Base-by-base conservation (phyloP, 2,797 vertebrate species). In the Saxicola maurus region DNA sequence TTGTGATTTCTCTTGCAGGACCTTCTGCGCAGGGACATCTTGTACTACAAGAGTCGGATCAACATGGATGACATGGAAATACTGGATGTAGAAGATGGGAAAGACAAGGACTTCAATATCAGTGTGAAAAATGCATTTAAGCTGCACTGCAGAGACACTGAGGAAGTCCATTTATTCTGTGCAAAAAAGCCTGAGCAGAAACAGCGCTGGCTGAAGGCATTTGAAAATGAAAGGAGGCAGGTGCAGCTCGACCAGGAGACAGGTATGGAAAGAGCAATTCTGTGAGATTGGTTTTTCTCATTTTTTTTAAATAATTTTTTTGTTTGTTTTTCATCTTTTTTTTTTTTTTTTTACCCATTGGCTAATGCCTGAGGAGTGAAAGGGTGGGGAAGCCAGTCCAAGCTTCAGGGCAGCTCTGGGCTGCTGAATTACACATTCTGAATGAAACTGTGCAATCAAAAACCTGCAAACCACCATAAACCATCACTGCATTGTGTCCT, bases 1-100 rank as follows among this genome's bases (percentile, higher is more conserved):
- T 7, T 30, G 13, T 45, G 19, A 4, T 79, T n/a, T 95, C 68
- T 76, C 79, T 82, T 84, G 7, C 94, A 99, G 99, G 99, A 99
- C 94, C 98, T 99, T 52, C 95, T 99, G 82, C 98, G 98, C 31
- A 96, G 98, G 59, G 99, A 99, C 66, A 98, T 99, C 90, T 80
- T 99, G 53, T 99, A 99, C 96, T 99, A 99, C 76, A 99, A 99
- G 93, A 99, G 98, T n/a, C 97, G 98, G 19, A 92, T 99, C 95
- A 98, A 98, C 95, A 98, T 98, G 98, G 99, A 99, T 48, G 95
- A 97, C 75, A 98, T 99, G 98, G 98, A 98, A 91, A 97, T 99
- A 60, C 64, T 98, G 68, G 98, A 99, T 13, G 94, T 99, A 62
- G 98, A 99, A 76, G 98, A 99, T 3, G 98, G 98, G 31, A 99